A percentile compares a stretch with the other conserved stretches of the same genome.
phyloP scores from a whole-genome alignment of 2,888 invertebrate species.

The Morpho helenor region DNA sequence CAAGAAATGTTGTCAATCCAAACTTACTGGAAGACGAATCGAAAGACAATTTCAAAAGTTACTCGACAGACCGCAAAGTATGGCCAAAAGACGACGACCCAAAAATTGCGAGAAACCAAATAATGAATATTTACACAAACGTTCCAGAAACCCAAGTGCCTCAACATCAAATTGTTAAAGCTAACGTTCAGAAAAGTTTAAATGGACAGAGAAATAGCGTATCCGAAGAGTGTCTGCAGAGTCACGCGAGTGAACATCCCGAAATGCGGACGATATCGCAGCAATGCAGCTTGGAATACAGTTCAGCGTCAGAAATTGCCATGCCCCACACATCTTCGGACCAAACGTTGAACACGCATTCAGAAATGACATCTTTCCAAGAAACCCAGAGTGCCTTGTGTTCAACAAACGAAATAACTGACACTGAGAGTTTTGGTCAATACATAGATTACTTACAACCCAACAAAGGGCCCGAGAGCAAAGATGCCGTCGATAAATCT shows the following conservation, averaged over 20 bases:
- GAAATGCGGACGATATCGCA: conserved; percentile 84
- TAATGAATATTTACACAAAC: conserved; percentile 82
- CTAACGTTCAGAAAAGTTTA: conserved; percentile 50
- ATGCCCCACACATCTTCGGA: conserved; percentile 75
- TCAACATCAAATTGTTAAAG: conserved; percentile 76
- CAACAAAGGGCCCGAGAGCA: conserved; percentile 51
- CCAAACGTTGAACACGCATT: conserved; percentile 70
- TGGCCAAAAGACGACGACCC: conserved; percentile 61
- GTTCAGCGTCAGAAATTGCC: conserved; percentile 79
- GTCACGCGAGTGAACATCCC: conserved; percentile 60
- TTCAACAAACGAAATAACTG: conserved; percentile 72
- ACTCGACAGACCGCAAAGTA: conserved; percentile 57
- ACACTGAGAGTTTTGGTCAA: conserved; percentile 73
- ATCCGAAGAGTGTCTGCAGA: conserved; percentile 68
- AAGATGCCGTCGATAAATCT: conserved; percentile 58
- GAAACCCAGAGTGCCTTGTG: conserved; percentile 72
- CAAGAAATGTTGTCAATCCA: conserved; percentile 78
- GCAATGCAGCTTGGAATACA: conserved; percentile 85
- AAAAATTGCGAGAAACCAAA: conserved; percentile 52
- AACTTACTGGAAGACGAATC: conserved; percentile 82
- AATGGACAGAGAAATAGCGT: conserved; percentile 62
- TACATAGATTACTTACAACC: conserved; percentile 71
- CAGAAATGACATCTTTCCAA: conserved; percentile 69
- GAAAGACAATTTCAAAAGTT: conserved; percentile 75
- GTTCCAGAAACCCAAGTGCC: conserved; percentile 81